These are phyloP conservation scores for Tyto alba DNA, from an alignment of 2,113 vertebrate species.

Conservation along the genomic window DNA sequence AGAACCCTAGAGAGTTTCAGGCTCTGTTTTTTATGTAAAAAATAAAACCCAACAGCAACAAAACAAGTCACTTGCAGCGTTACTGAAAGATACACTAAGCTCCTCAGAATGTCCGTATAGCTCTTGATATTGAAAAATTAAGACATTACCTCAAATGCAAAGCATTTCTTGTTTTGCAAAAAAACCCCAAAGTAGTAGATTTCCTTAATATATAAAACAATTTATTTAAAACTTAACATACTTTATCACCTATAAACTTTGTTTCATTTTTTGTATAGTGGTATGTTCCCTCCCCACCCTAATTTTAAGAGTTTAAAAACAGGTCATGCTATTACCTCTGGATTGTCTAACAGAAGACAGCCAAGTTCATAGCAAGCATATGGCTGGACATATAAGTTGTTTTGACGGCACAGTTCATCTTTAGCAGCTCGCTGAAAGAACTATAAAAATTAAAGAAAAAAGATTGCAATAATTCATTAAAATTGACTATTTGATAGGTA, in stretches of 20 bases:
- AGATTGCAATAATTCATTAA: neutral
- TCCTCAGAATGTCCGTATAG: neutral
- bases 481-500: neutral
- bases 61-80: neutral
- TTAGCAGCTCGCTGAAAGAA: slow-evolving; percentile 89
- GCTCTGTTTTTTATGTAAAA: neutral
- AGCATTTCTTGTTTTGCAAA: neutral
- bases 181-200: neutral
- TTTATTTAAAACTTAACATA: neutral
- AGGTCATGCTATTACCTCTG: slow-evolving; percentile 78
- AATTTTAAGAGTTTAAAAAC: neutral
- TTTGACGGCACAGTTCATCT: slow-evolving; percentile 84
- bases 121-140: neutral
- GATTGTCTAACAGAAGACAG: slow-evolving; percentile 87
- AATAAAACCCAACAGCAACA: neutral
- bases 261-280: neutral
- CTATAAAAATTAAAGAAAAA: slow-evolving; percentile 58
- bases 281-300: neutral
- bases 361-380: slow-evolving; percentile 97
- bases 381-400: slow-evolving; percentile 89
- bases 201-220: neutral
- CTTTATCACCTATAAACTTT: neutral
- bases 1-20: neutral
- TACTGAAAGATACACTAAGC: neutral
- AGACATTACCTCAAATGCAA: neutral